phyloP scores from a whole-genome alignment of 2,113 vertebrate genomes.

The Tauraco erythrolophus region DNA sequence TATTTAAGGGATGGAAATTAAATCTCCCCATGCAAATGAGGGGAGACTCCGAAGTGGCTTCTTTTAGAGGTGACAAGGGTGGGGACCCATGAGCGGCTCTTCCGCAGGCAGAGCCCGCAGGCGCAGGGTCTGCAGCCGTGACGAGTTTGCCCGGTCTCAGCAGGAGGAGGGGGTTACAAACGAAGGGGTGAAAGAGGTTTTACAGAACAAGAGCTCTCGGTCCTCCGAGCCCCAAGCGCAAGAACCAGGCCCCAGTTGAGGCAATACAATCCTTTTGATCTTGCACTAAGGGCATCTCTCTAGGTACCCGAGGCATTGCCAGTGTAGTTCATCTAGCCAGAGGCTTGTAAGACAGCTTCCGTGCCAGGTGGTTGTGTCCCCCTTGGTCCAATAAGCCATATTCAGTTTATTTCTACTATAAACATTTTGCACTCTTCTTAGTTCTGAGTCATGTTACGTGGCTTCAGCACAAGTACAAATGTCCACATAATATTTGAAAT shows the following conservation, averaged over 20 bases:
- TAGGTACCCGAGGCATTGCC: fast-evolving
- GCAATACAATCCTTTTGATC: neutral
- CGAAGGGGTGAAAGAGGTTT: neutral
- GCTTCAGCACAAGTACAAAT: neutral
- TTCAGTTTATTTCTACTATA: neutral
- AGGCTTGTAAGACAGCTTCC: neutral
- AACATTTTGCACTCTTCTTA: neutral
- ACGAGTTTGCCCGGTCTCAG: neutral
- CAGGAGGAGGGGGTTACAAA: neutral
- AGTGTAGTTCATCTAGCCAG: neutral
- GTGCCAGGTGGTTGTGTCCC: neutral
- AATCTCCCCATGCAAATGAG: constrained; percentile 90
- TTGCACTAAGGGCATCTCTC: neutral
- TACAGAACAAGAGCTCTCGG: neutral
- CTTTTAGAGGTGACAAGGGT: constrained; percentile 78
- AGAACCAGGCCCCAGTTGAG: neutral
- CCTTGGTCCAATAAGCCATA: neutral
- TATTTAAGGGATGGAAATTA: constrained; percentile 98
- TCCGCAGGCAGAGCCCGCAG: neutral
- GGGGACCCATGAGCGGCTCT: neutral
- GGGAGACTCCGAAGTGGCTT: constrained; percentile 58
- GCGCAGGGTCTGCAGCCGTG: fast-evolving
- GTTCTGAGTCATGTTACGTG: fast-evolving
- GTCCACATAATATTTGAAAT: neutral
- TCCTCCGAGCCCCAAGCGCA: neutral